Evolutionary conservation across 2,888 invertebrate species (phyloP).

Genomic region (Mylabris sibirica): DNA sequence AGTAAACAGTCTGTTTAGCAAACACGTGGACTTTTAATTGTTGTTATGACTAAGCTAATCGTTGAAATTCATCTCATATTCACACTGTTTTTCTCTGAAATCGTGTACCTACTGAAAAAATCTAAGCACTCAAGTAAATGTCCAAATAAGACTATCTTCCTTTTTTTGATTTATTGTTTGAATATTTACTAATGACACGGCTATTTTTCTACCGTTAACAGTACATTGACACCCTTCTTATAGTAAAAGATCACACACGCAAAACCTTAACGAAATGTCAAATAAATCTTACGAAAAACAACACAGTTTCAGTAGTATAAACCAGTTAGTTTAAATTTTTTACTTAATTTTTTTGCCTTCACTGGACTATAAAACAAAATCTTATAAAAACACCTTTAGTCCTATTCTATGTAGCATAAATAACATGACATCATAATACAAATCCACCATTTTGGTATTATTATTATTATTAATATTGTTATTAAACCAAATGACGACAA

Average conservation of each 20-base stretch:
- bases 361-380: not conserved
- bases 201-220: conserved; percentile 6
- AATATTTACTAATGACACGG: conserved; percentile 14
- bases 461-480: not conserved
- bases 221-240: conserved; percentile 15
- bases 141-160: no score
- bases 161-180: not conserved
- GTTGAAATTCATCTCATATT: not conserved
- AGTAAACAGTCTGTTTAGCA: not conserved
- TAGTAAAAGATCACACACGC: conserved; percentile 15
- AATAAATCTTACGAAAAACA: conserved; percentile 10
- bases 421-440: not conserved
- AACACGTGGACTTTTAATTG: not conserved
- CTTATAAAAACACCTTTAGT: conserved; percentile 7
- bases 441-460: conserved; percentile 1
- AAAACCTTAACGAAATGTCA: conserved; percentile 10
- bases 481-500: not conserved
- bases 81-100: not conserved
- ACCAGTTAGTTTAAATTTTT: not conserved
- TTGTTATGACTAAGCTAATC: not conserved
- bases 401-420: not conserved
- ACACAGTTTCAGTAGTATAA: conserved; percentile 5
- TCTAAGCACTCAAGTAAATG: not conserved
- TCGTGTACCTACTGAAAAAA: not conserved
- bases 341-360: not conserved